Percentiles rank a stretch among this genome's conserved stretches.
phyloP scores from a whole-genome alignment of 2,888 invertebrate species.

The Rhyacophila evoluta region DNA sequence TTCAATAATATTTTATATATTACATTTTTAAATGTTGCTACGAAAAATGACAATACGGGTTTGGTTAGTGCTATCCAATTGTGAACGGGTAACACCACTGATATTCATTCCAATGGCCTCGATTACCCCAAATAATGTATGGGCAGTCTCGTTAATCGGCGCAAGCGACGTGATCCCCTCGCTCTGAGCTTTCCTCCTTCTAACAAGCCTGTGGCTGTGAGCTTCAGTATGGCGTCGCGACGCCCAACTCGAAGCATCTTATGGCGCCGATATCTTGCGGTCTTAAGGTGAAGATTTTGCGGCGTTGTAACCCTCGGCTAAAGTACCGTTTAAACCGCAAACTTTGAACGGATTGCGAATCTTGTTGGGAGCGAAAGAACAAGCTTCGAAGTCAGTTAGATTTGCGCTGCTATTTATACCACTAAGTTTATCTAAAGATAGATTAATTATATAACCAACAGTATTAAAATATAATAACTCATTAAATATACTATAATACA shows the following conservation, averaged over 20 bases:
- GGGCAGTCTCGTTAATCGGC: constrained; percentile 50
- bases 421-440: too few relatives aligned
- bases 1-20: too few relatives aligned
- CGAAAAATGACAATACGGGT: too few relatives aligned
- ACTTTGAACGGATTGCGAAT: neutral
- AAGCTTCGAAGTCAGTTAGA: constrained; percentile 3
- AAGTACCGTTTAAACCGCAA: constrained; percentile 23
- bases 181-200: constrained; percentile 12
- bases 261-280: constrained; percentile 43
- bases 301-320: constrained; percentile 34
- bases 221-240: neutral
- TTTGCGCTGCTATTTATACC: neutral
- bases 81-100: neutral
- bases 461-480: too few relatives aligned
- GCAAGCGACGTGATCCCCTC: constrained; percentile 49
- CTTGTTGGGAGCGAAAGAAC: neutral
- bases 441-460: too few relatives aligned
- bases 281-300: constrained; percentile 45
- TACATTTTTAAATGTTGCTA: too few relatives aligned
- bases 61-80: too few relatives aligned
- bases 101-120: neutral
- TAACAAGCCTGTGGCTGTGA: constrained; percentile 25
- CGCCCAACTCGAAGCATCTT: constrained; percentile 31
- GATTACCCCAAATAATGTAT: constrained; percentile 53
- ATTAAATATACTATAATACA: too few relatives aligned